Base-by-base conservation (phyloP, 2,888 invertebrate genomes). In the Tetragnatha montana region DNA sequence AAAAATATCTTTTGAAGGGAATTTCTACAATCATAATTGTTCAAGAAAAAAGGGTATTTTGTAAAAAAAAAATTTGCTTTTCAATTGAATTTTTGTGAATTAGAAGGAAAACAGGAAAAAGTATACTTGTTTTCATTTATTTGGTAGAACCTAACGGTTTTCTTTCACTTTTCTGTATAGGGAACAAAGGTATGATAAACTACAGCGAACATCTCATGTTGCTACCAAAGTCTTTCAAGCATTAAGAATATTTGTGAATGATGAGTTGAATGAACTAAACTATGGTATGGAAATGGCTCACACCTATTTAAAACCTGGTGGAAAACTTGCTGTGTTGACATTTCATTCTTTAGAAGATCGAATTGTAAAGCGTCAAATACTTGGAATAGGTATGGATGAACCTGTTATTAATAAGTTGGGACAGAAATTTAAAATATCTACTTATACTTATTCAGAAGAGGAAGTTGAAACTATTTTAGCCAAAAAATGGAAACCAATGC, bases 271-370 rank as follows among this genome's bases (percentile, higher is more conserved):
- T 93, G 98, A 99, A 94, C 95, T 99, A 1, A 97, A 98, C 94
- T 97, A 96, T 93, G 98, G 96, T 0, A 95, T 99, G 93, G 93
- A 97, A 47, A 92, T 98, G 85, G 96, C 98, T 0, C 95, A 96
- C 91, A 87, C 89, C 95, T 93, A 96, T 95, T 94, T 99, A 35
- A 97, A 96, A 94, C 93, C 95, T 0, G 95, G 96, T 69, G 98
- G 98, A 0, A 94, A 96, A 90, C 93, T 98, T 90, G 96, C 97
- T 0, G 96, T 97, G 0, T 95, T 99, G 71, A 96, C 97, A 17
- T 99, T 98, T 93, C 98, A 98, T 94, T 98, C 98, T 0, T 94
- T 98, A 47, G 98, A 99, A 94, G 99, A 99, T 93, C 96, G 96
- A 0, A 96, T 99, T 91, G 96, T 98, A 0, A 99, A 99, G 93